phyloP scores from a whole-genome alignment of 1,140 invertebrate genomes.

The Neodiprion fabricii region DNA sequence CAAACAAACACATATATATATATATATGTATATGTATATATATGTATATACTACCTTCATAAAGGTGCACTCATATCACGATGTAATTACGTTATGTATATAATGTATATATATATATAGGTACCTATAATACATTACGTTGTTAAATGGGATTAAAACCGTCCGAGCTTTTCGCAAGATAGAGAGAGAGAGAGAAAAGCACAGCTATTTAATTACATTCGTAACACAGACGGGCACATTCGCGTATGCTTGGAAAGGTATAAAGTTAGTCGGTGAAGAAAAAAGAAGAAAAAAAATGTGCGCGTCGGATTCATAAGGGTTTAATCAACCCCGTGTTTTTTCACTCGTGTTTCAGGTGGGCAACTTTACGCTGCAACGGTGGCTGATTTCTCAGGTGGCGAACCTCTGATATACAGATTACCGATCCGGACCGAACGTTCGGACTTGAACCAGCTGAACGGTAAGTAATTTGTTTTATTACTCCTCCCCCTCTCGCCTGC shows the following conservation, averaged over 20 bases:
- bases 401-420: conserved; percentile 89
- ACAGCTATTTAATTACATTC: no score
- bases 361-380: conserved; percentile 95
- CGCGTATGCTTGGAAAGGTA: not conserved
- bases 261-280: not conserved
- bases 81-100: not conserved
- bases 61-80: no score
- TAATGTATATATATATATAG: not conserved
- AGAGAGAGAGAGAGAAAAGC: conserved; percentile 4
- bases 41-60: no score
- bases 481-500: not conserved
- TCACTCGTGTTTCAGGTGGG: conserved; percentile 66
- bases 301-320: conserved; percentile 9
- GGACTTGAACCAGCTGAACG: conserved; percentile 78
- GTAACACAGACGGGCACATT: not conserved
- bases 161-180: no score
- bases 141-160: no score
- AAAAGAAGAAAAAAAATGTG: conserved; percentile 10
- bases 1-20: no score
- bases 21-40: no score
- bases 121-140: no score
- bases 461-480: conserved; percentile 54
- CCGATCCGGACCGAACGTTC: conserved; percentile 86
- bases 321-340: not conserved
- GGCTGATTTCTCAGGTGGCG: conserved; percentile 90